Evolutionary conservation across 2,113 vertebrate species (phyloP).

Genomic region (Rousettus leschenaultii): DNA sequence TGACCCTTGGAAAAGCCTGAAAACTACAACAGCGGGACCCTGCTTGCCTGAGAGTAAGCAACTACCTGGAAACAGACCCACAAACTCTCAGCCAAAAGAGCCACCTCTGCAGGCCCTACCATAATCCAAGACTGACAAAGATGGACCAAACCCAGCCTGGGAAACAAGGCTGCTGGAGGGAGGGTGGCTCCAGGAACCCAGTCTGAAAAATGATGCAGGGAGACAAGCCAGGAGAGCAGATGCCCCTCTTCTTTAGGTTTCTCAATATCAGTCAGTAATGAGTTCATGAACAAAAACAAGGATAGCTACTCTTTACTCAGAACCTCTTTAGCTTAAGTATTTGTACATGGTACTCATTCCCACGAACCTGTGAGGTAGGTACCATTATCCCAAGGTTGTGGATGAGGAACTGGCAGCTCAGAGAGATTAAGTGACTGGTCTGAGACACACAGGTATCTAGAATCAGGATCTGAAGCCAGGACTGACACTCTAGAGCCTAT

Average conservation of each 20-base stretch:
- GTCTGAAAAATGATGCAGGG: not conserved
- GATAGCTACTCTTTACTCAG: not conserved
- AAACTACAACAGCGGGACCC: fast-evolving
- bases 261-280: fast-evolving
- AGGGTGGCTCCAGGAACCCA: not conserved
- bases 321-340: not conserved
- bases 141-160: not conserved
- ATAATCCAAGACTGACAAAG: not conserved
- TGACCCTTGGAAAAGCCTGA: not conserved
- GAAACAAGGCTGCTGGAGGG: not conserved
- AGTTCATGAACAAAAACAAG: not conserved
- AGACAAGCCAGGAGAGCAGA: not conserved
- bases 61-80: not conserved
- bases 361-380: not conserved
- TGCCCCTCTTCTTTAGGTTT: not conserved
- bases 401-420: not conserved
- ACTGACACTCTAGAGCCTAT: not conserved
- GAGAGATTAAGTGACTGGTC: not conserved
- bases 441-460: not conserved
- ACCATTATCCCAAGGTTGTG: not conserved
- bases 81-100: not conserved
- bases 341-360: not conserved
- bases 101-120: not conserved
- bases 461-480: not conserved
- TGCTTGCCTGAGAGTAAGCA: fast-evolving